A percentile compares a stretch with the other conserved stretches of the same genome.
These are phyloP conservation scores for Meandrina meandrites DNA, from an alignment of 92 coral and sea anemone genomes.

Conservation along the genomic window DNA sequence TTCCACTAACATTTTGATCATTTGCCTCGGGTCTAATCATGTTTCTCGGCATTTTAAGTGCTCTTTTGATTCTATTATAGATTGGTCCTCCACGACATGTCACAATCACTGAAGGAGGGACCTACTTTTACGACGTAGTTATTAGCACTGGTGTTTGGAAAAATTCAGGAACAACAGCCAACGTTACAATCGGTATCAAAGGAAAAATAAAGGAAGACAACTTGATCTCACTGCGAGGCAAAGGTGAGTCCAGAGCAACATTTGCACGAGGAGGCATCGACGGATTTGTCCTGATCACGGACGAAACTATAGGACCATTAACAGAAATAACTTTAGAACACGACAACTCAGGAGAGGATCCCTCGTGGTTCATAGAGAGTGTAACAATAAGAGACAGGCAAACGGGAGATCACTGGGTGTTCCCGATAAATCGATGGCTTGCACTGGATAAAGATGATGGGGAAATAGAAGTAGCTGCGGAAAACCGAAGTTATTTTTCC, in stretches of 20 bases:
- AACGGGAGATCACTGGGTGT: slow-evolving; percentile 2
- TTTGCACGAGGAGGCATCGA: slow-evolving; percentile 59
- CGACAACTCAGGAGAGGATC: slow-evolving; percentile 31
- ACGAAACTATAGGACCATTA: slow-evolving; percentile 32
- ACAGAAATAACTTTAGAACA: slow-evolving; percentile 6
- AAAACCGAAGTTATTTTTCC: background rate
- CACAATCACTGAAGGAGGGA: background rate
- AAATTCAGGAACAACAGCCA: slow-evolving; percentile 31
- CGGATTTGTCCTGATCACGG: slow-evolving; percentile 27
- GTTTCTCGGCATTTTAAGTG: no score
- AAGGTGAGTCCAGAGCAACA: slow-evolving; percentile 12
- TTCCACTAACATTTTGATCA: no score
- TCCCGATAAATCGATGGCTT: slow-evolving; percentile 49
- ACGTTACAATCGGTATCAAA: background rate
- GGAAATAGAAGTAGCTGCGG: slow-evolving; percentile 40
- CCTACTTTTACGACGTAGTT: slow-evolving; percentile 11
- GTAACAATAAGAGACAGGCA: slow-evolving; percentile 41
- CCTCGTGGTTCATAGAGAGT: slow-evolving; percentile 57
- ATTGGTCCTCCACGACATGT: slow-evolving; percentile 24
- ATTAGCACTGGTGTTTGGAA: slow-evolving; percentile 23
- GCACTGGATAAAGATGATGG: slow-evolving; percentile 60
- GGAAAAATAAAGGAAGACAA: background rate
- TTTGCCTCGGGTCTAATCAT: no score
- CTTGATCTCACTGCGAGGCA: slow-evolving; percentile 5
- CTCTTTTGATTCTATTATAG: slow-evolving; percentile 7